phyloP scores from a whole-genome alignment of 2,888 invertebrate genomes.

The Phengaris arion region DNA sequence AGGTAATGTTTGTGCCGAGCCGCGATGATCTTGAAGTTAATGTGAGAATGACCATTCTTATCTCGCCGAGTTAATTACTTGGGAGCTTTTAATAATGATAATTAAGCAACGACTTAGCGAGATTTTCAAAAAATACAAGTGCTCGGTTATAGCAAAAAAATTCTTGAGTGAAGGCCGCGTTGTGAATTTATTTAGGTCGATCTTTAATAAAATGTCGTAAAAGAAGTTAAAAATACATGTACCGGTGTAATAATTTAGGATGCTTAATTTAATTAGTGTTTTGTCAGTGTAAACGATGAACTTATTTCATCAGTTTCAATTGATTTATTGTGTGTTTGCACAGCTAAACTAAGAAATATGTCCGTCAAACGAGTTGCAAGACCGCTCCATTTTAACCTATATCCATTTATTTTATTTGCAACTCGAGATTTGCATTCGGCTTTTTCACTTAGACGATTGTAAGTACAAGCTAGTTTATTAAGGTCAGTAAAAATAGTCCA shows the following conservation, averaged over 20 bases:
- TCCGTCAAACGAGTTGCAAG: neutral
- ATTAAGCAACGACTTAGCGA: conserved; percentile 23
- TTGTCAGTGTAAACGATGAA: neutral
- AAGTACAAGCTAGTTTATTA: conserved; percentile 37
- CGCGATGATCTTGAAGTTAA: conserved; percentile 25
- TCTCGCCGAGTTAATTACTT: conserved; percentile 21
- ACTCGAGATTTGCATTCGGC: conserved; percentile 29
- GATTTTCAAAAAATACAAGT: neutral
- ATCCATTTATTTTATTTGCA: conserved; percentile 23
- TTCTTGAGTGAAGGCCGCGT: neutral
- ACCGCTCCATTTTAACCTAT: conserved; percentile 27
- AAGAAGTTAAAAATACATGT: neutral
- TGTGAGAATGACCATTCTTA: conserved; percentile 27
- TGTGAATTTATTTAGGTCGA: neutral
- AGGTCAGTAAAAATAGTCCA: conserved; percentile 66
- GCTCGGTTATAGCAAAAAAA: neutral
- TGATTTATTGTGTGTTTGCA: conserved; percentile 15
- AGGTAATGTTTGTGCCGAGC: neutral
- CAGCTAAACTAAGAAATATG: neutral
- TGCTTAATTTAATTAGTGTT: conserved; percentile 9
- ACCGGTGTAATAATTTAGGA: neutral
- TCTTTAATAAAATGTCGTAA: neutral
- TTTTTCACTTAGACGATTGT: conserved; percentile 26
- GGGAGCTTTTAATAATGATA: conserved; percentile 33
- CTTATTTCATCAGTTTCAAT: neutral